Percentiles rank a stretch among this genome's conserved stretches.
These are phyloP conservation scores for Chironomus tentans DNA, from an alignment of 2,888 invertebrate genomes.

Conservation along the genomic window DNA sequence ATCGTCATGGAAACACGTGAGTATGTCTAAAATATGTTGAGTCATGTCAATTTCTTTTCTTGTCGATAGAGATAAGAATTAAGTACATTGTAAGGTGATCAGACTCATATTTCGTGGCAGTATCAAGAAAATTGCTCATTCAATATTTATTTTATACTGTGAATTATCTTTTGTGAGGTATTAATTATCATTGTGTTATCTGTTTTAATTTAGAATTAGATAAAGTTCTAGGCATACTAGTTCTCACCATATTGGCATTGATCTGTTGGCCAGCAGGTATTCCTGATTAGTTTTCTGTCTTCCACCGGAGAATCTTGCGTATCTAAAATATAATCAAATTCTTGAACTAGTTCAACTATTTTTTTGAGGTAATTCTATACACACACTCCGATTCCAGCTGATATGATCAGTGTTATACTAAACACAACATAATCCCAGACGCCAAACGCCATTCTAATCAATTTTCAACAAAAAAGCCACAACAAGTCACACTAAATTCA, in stretches of 20 bases:
- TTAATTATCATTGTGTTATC: no score
- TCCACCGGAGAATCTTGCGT: conserved; percentile 67
- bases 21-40: no score
- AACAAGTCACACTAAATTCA: no score
- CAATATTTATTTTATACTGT: neutral
- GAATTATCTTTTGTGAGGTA: neutral
- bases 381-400: conserved; percentile 71
- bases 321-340: neutral
- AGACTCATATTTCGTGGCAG: no score
- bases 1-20: no score
- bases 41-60: no score
- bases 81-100: no score
- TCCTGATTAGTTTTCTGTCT: conserved; percentile 72
- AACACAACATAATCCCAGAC: conserved; percentile 68
- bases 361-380: conserved; percentile 35
- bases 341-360: neutral
- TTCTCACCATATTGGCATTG: conserved; percentile 3
- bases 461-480: neutral
- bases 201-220: no score
- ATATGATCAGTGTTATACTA: conserved; percentile 57
- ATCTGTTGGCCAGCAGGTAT: conserved; percentile 4
- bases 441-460: conserved; percentile 15
- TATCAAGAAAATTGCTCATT: neutral
- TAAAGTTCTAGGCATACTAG: neutral
- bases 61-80: no score